phyloP scores from a whole-genome alignment of 2,888 invertebrate genomes.

The Hydriomena furcata region DNA sequence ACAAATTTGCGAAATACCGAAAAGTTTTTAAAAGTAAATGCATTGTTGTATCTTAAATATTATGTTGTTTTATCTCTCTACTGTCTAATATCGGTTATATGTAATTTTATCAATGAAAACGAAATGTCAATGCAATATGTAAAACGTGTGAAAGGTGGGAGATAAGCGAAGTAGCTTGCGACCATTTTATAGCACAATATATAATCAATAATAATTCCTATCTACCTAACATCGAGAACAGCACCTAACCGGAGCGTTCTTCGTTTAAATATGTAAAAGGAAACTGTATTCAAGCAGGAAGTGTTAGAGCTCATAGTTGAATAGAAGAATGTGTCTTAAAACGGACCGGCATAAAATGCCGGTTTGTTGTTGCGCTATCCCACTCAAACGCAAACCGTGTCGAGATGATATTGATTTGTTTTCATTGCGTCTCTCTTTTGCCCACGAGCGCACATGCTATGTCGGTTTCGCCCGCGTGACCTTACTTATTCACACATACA shows the following conservation, averaged over 20 bases:
- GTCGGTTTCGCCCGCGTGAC: slow-evolving; percentile 68
- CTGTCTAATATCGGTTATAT: too few species aligned
- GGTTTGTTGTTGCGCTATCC: slow-evolving; percentile 81
- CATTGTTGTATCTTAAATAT: too few species aligned
- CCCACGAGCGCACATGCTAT: slow-evolving; percentile 59
- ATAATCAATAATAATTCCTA: neutral
- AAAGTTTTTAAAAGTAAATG: too few species aligned
- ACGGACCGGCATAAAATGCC: slow-evolving; percentile 71
- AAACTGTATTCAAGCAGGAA: slow-evolving; percentile 43
- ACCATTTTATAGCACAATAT: neutral
- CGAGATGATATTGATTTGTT: slow-evolving; percentile 83
- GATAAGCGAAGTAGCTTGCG: neutral
- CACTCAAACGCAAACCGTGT: slow-evolving; percentile 69
- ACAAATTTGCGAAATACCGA: too few species aligned
- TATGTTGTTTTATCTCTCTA: too few species aligned
- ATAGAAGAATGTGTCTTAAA: slow-evolving; percentile 38
- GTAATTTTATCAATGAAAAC: slow-evolving; percentile 7
- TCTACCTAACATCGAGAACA: slow-evolving; percentile 5
- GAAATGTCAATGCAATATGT: slow-evolving; percentile 8
- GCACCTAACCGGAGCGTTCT: slow-evolving; percentile 37
- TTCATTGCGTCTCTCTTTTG: slow-evolving; percentile 80
- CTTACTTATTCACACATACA: slow-evolving; percentile 76
- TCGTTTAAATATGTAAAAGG: slow-evolving; percentile 51
- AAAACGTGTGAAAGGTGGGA: neutral
- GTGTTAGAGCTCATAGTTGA: slow-evolving; percentile 54